phyloP scores from a whole-genome alignment of 2,113 vertebrate genomes.

The Pavo muticus region DNA sequence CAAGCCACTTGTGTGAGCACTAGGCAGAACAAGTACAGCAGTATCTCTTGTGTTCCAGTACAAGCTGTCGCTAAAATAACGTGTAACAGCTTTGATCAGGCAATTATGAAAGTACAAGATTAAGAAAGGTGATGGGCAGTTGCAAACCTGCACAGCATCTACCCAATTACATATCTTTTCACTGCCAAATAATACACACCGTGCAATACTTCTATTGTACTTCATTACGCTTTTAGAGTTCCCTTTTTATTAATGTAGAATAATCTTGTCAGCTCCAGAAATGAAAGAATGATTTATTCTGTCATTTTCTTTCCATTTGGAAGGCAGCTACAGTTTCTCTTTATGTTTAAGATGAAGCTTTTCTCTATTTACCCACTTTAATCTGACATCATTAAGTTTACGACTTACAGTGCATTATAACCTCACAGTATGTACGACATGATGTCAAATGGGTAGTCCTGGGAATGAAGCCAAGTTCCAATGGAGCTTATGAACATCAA shows the following conservation, averaged over 20 bases:
- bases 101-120: neutral
- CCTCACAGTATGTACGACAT: neutral
- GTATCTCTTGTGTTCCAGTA: neutral
- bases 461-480: constrained; percentile 18
- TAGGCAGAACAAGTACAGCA: neutral
- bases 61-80: neutral
- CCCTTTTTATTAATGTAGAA: neutral
- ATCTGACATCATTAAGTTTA: constrained; percentile 25
- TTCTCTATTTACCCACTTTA: neutral
- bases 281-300: neutral
- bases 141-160: neutral
- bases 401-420: neutral
- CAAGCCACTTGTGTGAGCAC: neutral
- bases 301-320: neutral
- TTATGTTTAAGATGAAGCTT: neutral
- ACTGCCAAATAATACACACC: neutral
- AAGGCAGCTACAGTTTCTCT: neutral
- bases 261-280: neutral
- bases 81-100: neutral
- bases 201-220: neutral
- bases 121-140: neutral
- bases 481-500: neutral
- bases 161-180: neutral
- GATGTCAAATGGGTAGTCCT: neutral
- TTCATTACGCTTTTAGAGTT: neutral